Percentiles rank a stretch among this genome's conserved stretches.
These are phyloP conservation scores for Hirundichthys speculiger DNA, from an alignment of 2,113 vertebrate genomes.

Conservation along the genomic window DNA sequence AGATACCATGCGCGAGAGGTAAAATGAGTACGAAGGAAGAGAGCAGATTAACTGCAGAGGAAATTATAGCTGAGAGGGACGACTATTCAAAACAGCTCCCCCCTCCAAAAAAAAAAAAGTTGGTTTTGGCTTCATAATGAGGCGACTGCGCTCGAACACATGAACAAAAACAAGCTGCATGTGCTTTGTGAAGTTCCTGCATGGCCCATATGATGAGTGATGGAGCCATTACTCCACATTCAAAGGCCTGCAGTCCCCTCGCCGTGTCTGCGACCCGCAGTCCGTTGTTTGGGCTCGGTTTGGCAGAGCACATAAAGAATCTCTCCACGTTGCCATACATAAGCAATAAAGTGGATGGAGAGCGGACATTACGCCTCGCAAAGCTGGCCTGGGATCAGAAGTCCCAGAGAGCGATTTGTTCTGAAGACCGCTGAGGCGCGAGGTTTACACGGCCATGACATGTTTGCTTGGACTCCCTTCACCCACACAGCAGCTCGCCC, in stretches of 20 bases:
- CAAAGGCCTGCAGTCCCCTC: conserved; percentile 25
- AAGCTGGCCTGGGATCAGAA: conserved; percentile 68
- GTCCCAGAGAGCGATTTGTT: conserved; percentile 62
- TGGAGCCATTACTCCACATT: conserved; percentile 46
- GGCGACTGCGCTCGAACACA: conserved; percentile 12
- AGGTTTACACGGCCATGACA: conserved; percentile 69
- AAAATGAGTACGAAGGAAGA: conserved; percentile 43
- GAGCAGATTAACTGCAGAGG: background rate
- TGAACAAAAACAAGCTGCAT: conserved; percentile 20
- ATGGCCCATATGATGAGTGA: conserved; percentile 41
- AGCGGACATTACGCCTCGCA: conserved; percentile 47
- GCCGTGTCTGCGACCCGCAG: conserved; percentile 53
- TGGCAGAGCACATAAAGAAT: conserved; percentile 50
- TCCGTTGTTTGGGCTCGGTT: conserved; percentile 68
- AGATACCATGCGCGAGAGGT: conserved; percentile 87
- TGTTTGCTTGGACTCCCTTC: conserved; percentile 68
- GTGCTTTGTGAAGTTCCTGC: conserved; percentile 36
- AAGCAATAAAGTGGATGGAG: conserved; percentile 75
- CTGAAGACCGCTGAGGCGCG: conserved; percentile 49
- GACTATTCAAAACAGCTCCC: background rate
- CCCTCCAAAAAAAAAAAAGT: background rate
- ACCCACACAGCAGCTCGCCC: conserved; percentile 52
- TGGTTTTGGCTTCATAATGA: background rate
- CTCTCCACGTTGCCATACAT: conserved; percentile 65
- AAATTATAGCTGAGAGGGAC: background rate